Base-by-base conservation (phyloP, 2,113 vertebrate genomes). In the Ciconia maguari region DNA sequence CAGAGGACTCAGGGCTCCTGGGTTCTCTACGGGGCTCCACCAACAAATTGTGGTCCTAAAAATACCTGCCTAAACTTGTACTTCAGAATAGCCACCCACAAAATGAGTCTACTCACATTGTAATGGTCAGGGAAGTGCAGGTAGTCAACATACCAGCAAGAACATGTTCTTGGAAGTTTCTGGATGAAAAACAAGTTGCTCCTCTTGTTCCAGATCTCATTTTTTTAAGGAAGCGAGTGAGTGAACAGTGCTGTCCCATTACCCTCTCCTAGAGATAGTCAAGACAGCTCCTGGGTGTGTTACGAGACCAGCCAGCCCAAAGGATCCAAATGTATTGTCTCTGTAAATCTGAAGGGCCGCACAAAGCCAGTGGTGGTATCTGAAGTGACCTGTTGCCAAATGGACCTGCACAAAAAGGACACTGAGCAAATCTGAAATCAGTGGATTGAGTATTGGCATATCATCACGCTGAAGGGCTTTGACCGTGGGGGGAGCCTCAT, bases 401-500 rank as follows among this genome's bases (percentile, higher is more conserved):
- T 8, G 20, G 41, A 2, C 3, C 65, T 66, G 41, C 54, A 69
- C 25, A 11, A 8, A 44, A 38, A 46, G 58, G 46, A 70, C n/a
- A 10, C 19, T 6, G 10, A 36, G 41, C 38, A 65, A 80, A 52
- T 30, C 26, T 57, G 44, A 24, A 17, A 52, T 20, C 58, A 57
- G 7, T 11, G 34, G 7, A 3, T 5, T 78, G 44, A 46, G 24
- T 78, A 17, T 32, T 24, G 38, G 10, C 4, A 3, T 29, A 38
- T 22, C 9, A 3, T 6, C 32, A 29, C 2, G 4, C 22, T 22
- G 8, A 29, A 72, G 46, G 62, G 49, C 11, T 91, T n/a, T 68
- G 19, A 36, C 42, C 24, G 22, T 24, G 41, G 2, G 3, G 11
- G 16, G 29, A 89, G 4, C 16, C 5, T 16, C 1, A 0, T 11